Evolutionary conservation across 2,888 invertebrate genomes (phyloP).

Genomic region (Muscina levida): DNA sequence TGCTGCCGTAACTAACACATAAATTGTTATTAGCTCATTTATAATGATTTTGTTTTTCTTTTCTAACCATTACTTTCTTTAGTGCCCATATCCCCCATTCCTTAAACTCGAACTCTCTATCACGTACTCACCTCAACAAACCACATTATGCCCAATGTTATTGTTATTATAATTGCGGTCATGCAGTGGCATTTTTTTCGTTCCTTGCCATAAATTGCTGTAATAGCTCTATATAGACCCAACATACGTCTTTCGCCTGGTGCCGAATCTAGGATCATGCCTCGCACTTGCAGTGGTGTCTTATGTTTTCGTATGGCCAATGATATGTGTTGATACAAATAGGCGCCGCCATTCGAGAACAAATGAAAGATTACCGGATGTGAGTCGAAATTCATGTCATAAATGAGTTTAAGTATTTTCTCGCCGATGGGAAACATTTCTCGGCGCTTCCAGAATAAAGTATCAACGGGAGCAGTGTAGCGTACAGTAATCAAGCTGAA

Average conservation of each 20-base stretch:
- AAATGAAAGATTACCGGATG: slow-evolving; percentile 88
- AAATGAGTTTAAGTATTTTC: slow-evolving; percentile 84
- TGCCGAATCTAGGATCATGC: slow-evolving; percentile 87
- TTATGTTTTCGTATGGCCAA: slow-evolving; percentile 82
- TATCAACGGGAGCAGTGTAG: slow-evolving; percentile 86
- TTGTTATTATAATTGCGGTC: slow-evolving; percentile 80
- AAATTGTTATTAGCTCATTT: no score
- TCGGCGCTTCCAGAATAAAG: slow-evolving; percentile 83
- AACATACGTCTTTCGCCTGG: slow-evolving; percentile 83
- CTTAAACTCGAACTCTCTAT: no score
- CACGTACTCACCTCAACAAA: slow-evolving; percentile 81
- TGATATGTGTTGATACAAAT: slow-evolving; percentile 85
- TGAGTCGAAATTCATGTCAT: slow-evolving; percentile 85
- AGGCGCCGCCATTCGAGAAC: slow-evolving; percentile 88
- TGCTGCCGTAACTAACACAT: not conserved
- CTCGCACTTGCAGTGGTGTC: slow-evolving; percentile 81
- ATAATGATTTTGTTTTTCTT: no score
- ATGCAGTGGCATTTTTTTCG: slow-evolving; percentile 81
- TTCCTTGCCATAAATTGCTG: slow-evolving; percentile 83
- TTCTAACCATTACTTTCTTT: no score
- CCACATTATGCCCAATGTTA: slow-evolving; percentile 83
- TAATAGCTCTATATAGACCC: slow-evolving; percentile 83
- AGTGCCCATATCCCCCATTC: not conserved
- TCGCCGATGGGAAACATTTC: slow-evolving; percentile 84
- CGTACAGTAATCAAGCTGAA: slow-evolving; percentile 86